Conservation (phyloP, 2,888 invertebrate species). For the Resseliella maxima region DNA sequence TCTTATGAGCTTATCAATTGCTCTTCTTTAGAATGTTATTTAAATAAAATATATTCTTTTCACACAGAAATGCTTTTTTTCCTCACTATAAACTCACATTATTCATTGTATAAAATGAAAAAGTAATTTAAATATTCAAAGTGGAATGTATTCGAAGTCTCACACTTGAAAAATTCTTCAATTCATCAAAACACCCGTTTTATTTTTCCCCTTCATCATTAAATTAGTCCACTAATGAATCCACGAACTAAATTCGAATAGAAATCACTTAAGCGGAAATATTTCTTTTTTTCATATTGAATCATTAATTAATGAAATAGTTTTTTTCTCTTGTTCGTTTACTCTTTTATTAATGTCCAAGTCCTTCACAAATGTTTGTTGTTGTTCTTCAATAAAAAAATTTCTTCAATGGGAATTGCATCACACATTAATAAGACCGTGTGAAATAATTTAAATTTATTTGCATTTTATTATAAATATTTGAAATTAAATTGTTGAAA, state of each 20-base stretch:
- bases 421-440: background rate
- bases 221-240: background rate
- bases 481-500: too few relatives aligned
- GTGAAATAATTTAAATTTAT: conserved; percentile 5
- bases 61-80: background rate
- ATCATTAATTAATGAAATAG: background rate
- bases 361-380: background rate
- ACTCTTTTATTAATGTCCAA: background rate
- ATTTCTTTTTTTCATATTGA: background rate
- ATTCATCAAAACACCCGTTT: background rate
- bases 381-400: too few relatives aligned
- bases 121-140: background rate
- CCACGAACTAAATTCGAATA: background rate
- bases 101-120: background rate
- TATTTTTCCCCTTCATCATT: too few relatives aligned
- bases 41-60: too few relatives aligned
- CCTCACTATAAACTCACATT: background rate
- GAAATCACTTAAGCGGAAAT: background rate
- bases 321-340: background rate
- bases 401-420: background rate
- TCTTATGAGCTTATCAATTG: too few relatives aligned
- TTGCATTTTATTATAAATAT: background rate
- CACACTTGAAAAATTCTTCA: background rate
- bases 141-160: too few relatives aligned
- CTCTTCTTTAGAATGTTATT: too few relatives aligned